These are phyloP conservation scores for Cataglyphis rosenhaueri DNA, from an alignment of 2,888 invertebrate genomes.

Conservation along the genomic window DNA sequence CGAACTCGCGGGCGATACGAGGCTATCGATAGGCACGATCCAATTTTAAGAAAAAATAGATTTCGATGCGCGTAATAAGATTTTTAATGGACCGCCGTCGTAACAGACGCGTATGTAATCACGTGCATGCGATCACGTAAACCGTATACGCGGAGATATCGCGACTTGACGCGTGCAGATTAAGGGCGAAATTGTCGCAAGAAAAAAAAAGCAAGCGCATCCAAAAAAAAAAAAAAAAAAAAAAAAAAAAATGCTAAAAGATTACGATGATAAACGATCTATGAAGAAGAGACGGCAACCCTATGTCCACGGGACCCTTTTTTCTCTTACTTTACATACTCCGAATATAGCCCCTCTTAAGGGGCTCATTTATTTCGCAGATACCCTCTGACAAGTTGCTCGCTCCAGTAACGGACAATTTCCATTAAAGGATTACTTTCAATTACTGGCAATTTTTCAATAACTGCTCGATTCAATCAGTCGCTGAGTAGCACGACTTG, in stretches of 20 bases:
- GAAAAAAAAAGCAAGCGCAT: not conserved
- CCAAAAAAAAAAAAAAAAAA: not conserved
- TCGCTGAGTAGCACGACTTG: not conserved
- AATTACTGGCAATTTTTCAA: not conserved
- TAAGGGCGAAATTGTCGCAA: not conserved
- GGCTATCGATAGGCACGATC: constrained; percentile 30
- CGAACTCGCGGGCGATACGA: constrained; percentile 29
- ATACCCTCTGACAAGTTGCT: not conserved
- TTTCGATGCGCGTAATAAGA: constrained; percentile 24
- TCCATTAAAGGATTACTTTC: not conserved
- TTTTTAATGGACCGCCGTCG: constrained; percentile 41
- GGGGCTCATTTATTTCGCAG: not conserved
- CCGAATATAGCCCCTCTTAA: not conserved
- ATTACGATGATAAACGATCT: constrained; percentile 12
- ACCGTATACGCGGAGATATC: not conserved
- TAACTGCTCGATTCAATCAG: not conserved
- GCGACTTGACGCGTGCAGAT: not conserved
- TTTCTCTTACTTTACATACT: not conserved
- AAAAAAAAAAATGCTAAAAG: not conserved
- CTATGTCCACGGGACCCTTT: not conserved
- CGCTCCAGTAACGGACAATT: not conserved
- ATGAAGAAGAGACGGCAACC: not conserved
- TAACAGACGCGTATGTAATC: constrained; percentile 1
- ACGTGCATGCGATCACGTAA: not conserved
- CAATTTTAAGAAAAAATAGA: constrained; percentile 42